These are phyloP conservation scores for Enoplosus armatus DNA, from an alignment of 2,797 vertebrate species.

Conservation along the genomic window DNA sequence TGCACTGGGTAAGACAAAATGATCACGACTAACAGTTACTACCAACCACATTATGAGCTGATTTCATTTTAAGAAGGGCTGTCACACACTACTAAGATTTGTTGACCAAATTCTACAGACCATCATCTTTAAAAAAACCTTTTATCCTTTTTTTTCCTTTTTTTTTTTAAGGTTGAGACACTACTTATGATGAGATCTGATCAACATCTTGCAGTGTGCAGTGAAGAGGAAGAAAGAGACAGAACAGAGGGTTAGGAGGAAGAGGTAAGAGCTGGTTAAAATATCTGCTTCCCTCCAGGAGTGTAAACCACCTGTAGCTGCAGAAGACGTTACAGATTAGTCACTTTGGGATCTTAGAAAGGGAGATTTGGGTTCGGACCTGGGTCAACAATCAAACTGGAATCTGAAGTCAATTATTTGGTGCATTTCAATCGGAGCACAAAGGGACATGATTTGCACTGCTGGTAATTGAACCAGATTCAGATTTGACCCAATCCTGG, in stretches of 20 bases:
- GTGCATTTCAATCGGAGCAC: conserved; percentile 3
- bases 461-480: conserved; percentile 35
- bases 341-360: conserved; percentile 16
- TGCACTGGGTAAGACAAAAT: conserved; percentile 7
- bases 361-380: conserved; percentile 9
- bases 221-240: conserved; percentile 44
- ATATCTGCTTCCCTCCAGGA: conserved; percentile 46
- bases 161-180: neutral
- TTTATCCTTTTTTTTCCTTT: no score
- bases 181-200: neutral
- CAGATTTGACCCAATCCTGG: conserved; percentile 48
- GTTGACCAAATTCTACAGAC: conserved; percentile 14
- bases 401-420: conserved; percentile 41
- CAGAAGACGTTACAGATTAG: conserved; percentile 55
- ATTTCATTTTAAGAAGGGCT: conserved; percentile 1
- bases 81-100: conserved; percentile 40
- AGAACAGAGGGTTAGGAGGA: conserved; percentile 20
- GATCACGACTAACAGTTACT: neutral
- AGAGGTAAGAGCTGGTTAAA: conserved; percentile 25
- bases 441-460: neutral
- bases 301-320: conserved; percentile 50
- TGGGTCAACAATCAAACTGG: conserved; percentile 30
- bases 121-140: neutral
- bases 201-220: conserved; percentile 49
- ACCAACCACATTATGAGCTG: neutral